A percentile compares a stretch with the other conserved stretches of the same genome.
Evolutionary conservation across 2,888 invertebrate genomes (phyloP).

Genomic region (Rhingia campestris): DNA sequence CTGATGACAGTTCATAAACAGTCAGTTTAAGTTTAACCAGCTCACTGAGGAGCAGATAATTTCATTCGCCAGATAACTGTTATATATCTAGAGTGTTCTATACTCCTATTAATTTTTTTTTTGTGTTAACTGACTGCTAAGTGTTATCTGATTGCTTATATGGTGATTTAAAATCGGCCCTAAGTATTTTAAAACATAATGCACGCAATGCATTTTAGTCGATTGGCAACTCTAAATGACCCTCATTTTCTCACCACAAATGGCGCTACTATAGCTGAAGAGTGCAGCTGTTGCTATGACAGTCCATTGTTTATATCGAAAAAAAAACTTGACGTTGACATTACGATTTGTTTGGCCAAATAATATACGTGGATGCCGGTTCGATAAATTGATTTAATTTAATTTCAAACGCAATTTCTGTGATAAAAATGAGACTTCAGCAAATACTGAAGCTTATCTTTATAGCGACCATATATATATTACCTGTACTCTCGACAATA

Average conservation of each 20-base stretch:
- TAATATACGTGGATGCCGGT: conserved; percentile 19
- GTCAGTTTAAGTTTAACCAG: too few relatives aligned
- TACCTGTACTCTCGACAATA: conserved; percentile 76
- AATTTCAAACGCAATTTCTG: conserved; percentile 32
- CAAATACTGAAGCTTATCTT: conserved; percentile 10
- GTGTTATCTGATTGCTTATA: too few relatives aligned
- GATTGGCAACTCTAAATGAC: neutral
- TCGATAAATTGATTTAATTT: conserved; percentile 49
- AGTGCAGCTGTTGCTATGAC: conserved; percentile 43
- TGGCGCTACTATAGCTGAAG: conserved; percentile 3
- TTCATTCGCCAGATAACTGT: too few relatives aligned
- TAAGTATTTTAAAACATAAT: neutral
- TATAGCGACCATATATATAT: conserved; percentile 25
- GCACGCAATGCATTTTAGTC: neutral
- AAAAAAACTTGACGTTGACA: conserved; percentile 33
- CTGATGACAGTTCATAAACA: too few relatives aligned
- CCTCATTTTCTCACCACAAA: neutral
- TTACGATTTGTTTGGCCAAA: conserved; percentile 36
- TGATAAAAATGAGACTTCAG: conserved; percentile 49
- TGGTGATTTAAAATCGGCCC: too few relatives aligned
- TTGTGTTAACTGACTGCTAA: too few relatives aligned
- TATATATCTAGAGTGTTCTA: too few relatives aligned
- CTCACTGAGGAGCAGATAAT: too few relatives aligned
- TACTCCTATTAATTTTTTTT: too few relatives aligned
- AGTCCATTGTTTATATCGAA: conserved; percentile 38